These are phyloP conservation scores for Ceryle rudis DNA, from an alignment of 2,797 vertebrate species.

Conservation along the genomic window DNA sequence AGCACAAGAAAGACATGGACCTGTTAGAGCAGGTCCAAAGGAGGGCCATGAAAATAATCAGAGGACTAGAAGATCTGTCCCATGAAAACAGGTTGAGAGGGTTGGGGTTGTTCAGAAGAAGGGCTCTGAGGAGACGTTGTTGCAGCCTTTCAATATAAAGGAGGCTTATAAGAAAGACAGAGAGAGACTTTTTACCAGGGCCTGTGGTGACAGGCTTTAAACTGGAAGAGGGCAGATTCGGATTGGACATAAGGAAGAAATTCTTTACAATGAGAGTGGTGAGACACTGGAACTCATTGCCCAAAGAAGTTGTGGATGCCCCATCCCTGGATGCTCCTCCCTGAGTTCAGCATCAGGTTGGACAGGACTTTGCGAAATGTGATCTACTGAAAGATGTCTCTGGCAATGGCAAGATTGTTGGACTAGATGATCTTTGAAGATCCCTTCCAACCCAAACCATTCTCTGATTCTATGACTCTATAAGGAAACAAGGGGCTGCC, in stretches of 20 bases:
- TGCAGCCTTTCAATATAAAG: not conserved
- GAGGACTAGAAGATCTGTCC: not conserved
- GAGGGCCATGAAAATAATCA: accelerated
- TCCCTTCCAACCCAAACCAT: not conserved
- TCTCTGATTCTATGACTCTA: not conserved
- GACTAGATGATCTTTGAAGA: not conserved
- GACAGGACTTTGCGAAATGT: not conserved
- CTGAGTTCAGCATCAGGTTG: not conserved
- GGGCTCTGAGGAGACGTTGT: not conserved
- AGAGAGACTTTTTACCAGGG: not conserved
- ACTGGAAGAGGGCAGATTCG: not conserved
- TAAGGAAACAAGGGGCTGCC: not conserved
- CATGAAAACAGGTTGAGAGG: not conserved
- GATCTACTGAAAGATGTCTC: not conserved
- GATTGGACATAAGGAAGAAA: not conserved
- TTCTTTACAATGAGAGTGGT: accelerated
- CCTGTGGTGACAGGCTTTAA: not conserved
- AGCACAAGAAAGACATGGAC: not conserved
- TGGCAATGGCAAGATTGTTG: not conserved
- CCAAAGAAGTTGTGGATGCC: not conserved
- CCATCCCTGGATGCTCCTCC: not conserved
- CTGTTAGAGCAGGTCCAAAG: not conserved
- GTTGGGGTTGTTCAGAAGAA: not conserved
- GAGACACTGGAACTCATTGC: not conserved
- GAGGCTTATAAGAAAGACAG: not conserved